Evolutionary conservation across 2,797 vertebrate genomes (phyloP).

Genomic region (Melanotaenia parkinsoni): DNA sequence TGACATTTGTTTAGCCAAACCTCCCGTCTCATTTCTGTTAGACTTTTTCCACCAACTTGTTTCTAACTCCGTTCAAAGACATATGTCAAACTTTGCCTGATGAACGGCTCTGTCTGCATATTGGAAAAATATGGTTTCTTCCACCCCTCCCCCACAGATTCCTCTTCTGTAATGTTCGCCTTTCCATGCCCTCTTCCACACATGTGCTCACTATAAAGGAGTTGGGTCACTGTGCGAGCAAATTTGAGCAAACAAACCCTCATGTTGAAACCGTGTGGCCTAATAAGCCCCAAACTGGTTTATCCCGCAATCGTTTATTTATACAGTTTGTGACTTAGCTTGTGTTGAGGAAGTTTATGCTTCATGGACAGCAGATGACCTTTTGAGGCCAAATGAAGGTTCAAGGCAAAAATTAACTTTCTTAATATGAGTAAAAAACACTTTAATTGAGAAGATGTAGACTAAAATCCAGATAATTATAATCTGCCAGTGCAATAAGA

Average conservation of each 20-base stretch:
- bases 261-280: slow-evolving; percentile 53
- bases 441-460: too few relatives aligned
- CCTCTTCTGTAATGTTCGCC: slow-evolving; percentile 38
- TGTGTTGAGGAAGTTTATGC: slow-evolving; percentile 67
- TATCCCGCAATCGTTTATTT: slow-evolving; percentile 68
- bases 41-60: slow-evolving; percentile 65
- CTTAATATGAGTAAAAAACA: too few relatives aligned
- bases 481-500: too few relatives aligned
- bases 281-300: slow-evolving; percentile 61
- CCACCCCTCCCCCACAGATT: not conserved
- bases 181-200: slow-evolving; percentile 59
- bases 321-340: slow-evolving; percentile 65
- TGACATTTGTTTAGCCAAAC: slow-evolving; percentile 77
- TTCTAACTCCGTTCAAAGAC: slow-evolving; percentile 72
- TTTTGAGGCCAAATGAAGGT: slow-evolving; percentile 24
- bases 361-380: slow-evolving; percentile 58
- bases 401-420: too few relatives aligned
- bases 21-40: slow-evolving; percentile 36
- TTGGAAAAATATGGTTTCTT: slow-evolving; percentile 78
- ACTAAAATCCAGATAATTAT: too few relatives aligned
- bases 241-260: slow-evolving; percentile 77
- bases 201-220: slow-evolving; percentile 69
- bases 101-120: slow-evolving; percentile 67
- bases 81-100: slow-evolving; percentile 67
- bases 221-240: slow-evolving; percentile 71